Evolutionary conservation across 92 coral and sea anemone genomes (phyloP).

Genomic region (Meandrina meandrites): DNA sequence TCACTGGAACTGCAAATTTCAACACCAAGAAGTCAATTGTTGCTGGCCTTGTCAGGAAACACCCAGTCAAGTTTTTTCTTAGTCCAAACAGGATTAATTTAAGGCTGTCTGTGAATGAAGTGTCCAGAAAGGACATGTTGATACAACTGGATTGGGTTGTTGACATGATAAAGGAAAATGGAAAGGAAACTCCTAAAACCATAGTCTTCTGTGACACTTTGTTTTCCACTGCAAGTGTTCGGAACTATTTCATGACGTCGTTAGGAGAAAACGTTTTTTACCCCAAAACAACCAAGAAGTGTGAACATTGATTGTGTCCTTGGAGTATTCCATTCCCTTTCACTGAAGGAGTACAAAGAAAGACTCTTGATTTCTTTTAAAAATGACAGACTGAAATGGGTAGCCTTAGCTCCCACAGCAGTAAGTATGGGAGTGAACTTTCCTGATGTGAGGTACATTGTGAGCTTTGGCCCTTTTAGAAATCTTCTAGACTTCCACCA

Average conservation of each 20-base stretch:
- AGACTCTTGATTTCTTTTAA: conserved; percentile 36
- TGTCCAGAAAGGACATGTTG: conserved; percentile 25
- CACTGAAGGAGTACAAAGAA: conserved; percentile 49
- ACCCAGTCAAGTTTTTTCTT: conserved; percentile 33
- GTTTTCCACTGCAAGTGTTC: conserved; percentile 45
- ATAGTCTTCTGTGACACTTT: conserved; percentile 53
- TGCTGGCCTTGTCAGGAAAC: conserved; percentile 16
- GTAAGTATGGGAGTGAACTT: conserved; percentile 68
- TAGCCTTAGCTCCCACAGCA: conserved; percentile 51
- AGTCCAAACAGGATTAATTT: conserved; percentile 54
- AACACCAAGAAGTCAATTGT: conserved; percentile 30
- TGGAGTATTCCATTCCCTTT: conserved; percentile 56
- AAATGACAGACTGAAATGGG: conserved; percentile 33
- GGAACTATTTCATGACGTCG: conserved; percentile 45
- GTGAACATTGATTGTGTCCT: conserved; percentile 46
- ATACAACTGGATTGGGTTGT: conserved; percentile 51
- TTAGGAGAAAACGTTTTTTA: conserved; percentile 38
- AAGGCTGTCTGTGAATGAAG: conserved; percentile 30
- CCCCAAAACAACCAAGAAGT: conserved; percentile 38
- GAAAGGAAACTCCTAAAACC: conserved; percentile 52
- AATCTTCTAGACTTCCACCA: conserved; percentile 64
- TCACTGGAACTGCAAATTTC: conserved; percentile 60
- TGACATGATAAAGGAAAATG: conserved; percentile 24
- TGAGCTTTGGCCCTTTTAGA: conserved; percentile 52
- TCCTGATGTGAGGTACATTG: conserved; percentile 50